These are phyloP conservation scores for Sula dactylatra DNA, from an alignment of 2,113 vertebrate genomes.

Conservation along the genomic window DNA sequence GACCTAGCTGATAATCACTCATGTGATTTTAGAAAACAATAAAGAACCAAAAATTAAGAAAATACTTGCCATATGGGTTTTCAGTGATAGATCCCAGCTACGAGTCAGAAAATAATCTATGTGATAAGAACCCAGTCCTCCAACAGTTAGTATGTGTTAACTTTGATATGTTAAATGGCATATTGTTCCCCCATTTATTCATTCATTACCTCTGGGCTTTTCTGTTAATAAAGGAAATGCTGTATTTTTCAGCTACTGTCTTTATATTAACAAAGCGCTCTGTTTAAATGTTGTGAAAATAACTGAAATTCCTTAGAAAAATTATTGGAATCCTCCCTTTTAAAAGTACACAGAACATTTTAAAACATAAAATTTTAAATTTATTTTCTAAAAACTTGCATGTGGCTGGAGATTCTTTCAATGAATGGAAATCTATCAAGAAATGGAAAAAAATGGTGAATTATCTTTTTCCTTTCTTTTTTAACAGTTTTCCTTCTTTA, in stretches of 20 bases:
- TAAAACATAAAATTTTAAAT: background rate
- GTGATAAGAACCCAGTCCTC: background rate
- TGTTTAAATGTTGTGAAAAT: background rate
- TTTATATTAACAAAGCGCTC: background rate
- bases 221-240: background rate
- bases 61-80: background rate
- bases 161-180: background rate
- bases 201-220: background rate
- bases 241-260: background rate
- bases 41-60: background rate
- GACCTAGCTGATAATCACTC: background rate
- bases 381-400: background rate
- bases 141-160: background rate
- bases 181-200: background rate
- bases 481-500: background rate
- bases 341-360: background rate
- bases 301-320: background rate
- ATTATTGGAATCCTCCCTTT: background rate
- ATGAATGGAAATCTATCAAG: background rate
- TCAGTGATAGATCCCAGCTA: background rate
- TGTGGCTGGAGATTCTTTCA: background rate
- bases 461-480: background rate
- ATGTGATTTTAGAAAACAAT: background rate
- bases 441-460: background rate
- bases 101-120: background rate